Conservation (phyloP, 2,888 invertebrate genomes). For the Platerodrilus igneus region DNA sequence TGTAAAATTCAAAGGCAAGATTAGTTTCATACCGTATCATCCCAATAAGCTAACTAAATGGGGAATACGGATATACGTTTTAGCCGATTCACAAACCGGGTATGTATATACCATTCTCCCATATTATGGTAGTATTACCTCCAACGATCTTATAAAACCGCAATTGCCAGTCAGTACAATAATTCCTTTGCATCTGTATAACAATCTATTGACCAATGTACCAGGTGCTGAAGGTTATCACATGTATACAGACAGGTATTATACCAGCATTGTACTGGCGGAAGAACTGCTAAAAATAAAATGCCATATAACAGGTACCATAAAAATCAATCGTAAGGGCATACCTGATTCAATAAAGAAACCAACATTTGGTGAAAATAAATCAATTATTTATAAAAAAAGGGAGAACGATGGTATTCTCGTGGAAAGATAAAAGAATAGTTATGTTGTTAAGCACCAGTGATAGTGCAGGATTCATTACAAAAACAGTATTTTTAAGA, state of each 20-base stretch:
- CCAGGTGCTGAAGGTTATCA: slow-evolving; percentile 23
- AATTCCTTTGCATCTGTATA: slow-evolving; percentile 23
- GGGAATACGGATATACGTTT: slow-evolving; percentile 14
- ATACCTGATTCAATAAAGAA: slow-evolving; percentile 24
- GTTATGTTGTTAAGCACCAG: slow-evolving; percentile 24
- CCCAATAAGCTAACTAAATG: slow-evolving; percentile 23
- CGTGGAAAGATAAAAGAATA: slow-evolving; percentile 27
- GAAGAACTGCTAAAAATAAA: slow-evolving; percentile 24
- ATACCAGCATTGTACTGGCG: slow-evolving; percentile 23
- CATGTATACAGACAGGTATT: slow-evolving; percentile 25
- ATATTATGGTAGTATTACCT: slow-evolving; percentile 21
- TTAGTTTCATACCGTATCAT: too few relatives aligned
- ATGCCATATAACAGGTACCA: slow-evolving; percentile 27
- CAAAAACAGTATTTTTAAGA: slow-evolving; percentile 13
- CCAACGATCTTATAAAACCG: slow-evolving; percentile 18
- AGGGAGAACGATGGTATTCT: slow-evolving; percentile 14
- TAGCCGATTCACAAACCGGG: slow-evolving; percentile 17
- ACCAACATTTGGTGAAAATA: slow-evolving; percentile 19
- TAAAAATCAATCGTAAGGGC: slow-evolving; percentile 26
- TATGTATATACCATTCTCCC: slow-evolving; percentile 15
- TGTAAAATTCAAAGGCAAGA: too few relatives aligned
- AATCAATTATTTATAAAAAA: slow-evolving; percentile 13
- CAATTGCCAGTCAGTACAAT: slow-evolving; percentile 16
- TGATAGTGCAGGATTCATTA: slow-evolving; percentile 19
- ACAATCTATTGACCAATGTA: slow-evolving; percentile 13